Base-by-base conservation (phyloP, 2,888 invertebrate genomes). In the Amblyteles armatorius region DNA sequence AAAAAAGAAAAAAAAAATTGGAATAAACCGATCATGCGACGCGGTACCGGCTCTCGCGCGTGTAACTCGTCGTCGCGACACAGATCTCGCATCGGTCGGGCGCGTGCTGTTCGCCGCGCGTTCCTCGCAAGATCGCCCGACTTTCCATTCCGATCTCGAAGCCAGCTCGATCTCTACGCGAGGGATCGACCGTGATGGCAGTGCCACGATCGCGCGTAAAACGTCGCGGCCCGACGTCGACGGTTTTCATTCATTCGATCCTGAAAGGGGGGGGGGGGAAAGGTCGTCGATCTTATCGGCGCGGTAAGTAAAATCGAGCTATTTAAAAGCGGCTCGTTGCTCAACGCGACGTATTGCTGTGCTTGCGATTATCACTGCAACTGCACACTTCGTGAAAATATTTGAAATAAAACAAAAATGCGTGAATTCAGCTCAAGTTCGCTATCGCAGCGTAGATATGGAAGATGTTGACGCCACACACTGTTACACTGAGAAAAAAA, bases 111-210 rank as follows among this genome's bases (percentile, higher is more conserved):
- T 79, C n/a, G 40, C 29, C 40, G 65, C 80, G 67, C 72, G 80
- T 76, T 79, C 13, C 19, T 26, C 40, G 55, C 80, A 72, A 67
- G 76, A 79, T 57, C 57, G 71, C 50, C 57, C 71, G 80, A 84
- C 83, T 84, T 80, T 84, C 80, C 80, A 84, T 80, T 84, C 79
- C 83, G 83, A 84, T 84, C 83, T 84, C 83, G 57, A 76, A 69
- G 76, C 67, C 9, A 40, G 44, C 44, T 48, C 76, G 65, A 80
- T 84, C 80, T 80, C 55, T 83, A 65, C 83, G 57, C 57, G 11
- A 76, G 65, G 69, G 71, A 79, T 76, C 55, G 63, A 72, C 36
- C 83, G 80, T 80, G 80, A 84, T 84, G 76, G 80, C 80, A 80
- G 83, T 80, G 83, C 80, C 83, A 77, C 80, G 83, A 83, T 72